phyloP scores from a whole-genome alignment of 2,113 vertebrate genomes.

The Peucedramus taeniatus region DNA sequence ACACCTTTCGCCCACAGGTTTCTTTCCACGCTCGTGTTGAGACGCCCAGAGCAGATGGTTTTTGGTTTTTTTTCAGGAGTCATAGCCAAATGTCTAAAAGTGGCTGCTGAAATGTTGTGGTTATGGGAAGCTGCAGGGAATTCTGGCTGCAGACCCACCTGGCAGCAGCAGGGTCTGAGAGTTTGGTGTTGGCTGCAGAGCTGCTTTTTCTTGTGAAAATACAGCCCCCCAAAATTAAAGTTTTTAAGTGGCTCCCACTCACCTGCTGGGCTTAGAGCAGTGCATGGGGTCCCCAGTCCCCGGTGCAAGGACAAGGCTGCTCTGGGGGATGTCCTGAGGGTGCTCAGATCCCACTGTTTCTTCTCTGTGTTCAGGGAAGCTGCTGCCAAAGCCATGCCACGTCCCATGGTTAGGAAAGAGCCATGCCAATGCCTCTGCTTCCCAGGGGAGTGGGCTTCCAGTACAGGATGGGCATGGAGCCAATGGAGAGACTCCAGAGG shows the following conservation, averaged over 20 bases:
- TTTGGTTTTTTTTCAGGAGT: neutral
- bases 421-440: fast-evolving
- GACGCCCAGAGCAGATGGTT: neutral
- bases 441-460: neutral
- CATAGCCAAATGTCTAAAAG: neutral
- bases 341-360: neutral
- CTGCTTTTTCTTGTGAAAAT: neutral
- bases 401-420: neutral
- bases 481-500: neutral
- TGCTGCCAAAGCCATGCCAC: neutral
- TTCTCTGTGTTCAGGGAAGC: neutral
- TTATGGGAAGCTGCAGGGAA: neutral
- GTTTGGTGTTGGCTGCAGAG: neutral
- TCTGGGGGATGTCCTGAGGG: neutral
- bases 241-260: neutral
- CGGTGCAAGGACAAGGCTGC: no score
- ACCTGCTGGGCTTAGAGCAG: neutral
- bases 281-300: fast-evolving
- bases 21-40: neutral
- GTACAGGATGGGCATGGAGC: neutral
- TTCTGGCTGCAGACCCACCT: neutral
- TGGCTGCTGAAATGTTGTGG: neutral
- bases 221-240: neutral
- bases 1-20: neutral
- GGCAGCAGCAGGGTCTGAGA: neutral